Base-by-base conservation (phyloP, 2,113 vertebrate genomes). In the Pygathrix nemaeus region DNA sequence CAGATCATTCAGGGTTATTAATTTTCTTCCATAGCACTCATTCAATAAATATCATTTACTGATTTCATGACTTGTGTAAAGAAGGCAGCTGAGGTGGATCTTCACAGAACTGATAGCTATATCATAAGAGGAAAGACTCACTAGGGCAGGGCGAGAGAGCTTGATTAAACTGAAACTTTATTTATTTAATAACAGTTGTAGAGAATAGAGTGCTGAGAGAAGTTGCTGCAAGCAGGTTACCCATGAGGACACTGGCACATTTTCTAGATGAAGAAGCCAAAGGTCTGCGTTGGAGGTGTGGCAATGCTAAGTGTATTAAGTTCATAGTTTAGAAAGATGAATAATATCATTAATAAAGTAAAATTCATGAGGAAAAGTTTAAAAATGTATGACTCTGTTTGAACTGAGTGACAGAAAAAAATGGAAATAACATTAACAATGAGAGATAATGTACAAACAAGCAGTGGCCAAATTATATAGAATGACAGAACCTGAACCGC, bases 131-230 rank as follows among this genome's bases (percentile, higher is more conserved):
- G 6, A 68, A 40, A 40, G 25, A 78, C 14, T 1, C 10, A 45
- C 55, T 5, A 48, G 21, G 18, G 2, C 1, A 5, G 2, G 12
- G 8, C 5, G 16, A 21, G 70, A 8, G 4, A 48, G 30, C 1
- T 68, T 35, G 14, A 43, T 25, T 18, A 43, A 40, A 76, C 21
- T 43, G 61, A 75, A 25, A 52, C 78, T 93, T 40, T 52, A 27
- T 43, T 89, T 73, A 40, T 80, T 93, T 80, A 79, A n/a, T 9
- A 57, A 5, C 14, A 73, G 0, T n/a, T n/a, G 13, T 59, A 88
- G 35, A 87, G 16, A 86, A 82, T 10, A 70, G 20, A 35, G 13
- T 25, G 12, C 5, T 82, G 43, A 90, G n/a, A 83, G 13, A 90
- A 76, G 6, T 23, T 61, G 12, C 16, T 25, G n/a, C 40, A 86